phyloP scores from a whole-genome alignment of 2,113 vertebrate genomes.

The Daubentonia madagascariensis region DNA sequence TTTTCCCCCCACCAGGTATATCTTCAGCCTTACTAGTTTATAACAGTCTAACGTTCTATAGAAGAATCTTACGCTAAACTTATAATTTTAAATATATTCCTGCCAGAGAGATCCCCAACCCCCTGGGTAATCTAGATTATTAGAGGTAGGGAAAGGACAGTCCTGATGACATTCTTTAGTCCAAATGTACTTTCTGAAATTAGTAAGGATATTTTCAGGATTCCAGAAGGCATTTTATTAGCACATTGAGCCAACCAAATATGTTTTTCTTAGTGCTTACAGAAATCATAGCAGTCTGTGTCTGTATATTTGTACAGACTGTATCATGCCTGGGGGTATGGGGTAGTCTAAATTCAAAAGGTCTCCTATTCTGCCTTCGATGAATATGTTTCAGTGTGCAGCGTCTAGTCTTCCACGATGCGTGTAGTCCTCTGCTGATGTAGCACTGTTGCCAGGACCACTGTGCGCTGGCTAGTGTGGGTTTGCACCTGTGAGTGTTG shows the following conservation, averaged over 20 bases:
- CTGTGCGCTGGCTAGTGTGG: neutral
- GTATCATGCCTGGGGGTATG: neutral
- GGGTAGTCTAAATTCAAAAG: neutral
- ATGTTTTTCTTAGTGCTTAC: neutral
- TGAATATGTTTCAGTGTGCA: conserved; percentile 69
- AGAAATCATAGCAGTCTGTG: neutral
- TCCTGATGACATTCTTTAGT: neutral
- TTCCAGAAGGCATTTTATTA: neutral
- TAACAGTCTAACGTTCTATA: neutral
- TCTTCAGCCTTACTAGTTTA: neutral
- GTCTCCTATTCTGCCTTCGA: neutral
- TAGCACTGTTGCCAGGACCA: conserved; percentile 74
- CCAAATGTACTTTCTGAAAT: neutral
- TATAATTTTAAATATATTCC: neutral
- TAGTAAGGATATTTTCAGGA: neutral
- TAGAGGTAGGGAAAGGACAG: neutral
- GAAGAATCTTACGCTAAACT: neutral
- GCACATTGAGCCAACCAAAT: neutral
- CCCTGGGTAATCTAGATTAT: neutral
- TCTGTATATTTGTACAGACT: neutral
- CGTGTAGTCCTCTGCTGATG: conserved; percentile 74
- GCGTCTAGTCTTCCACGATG: conserved; percentile 70
- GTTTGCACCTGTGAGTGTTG: conserved; percentile 73
- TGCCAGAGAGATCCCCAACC: neutral
- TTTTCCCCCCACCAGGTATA: neutral